Conservation (phyloP, 2,888 invertebrate genomes). For the Stegana nigrithorax region DNA sequence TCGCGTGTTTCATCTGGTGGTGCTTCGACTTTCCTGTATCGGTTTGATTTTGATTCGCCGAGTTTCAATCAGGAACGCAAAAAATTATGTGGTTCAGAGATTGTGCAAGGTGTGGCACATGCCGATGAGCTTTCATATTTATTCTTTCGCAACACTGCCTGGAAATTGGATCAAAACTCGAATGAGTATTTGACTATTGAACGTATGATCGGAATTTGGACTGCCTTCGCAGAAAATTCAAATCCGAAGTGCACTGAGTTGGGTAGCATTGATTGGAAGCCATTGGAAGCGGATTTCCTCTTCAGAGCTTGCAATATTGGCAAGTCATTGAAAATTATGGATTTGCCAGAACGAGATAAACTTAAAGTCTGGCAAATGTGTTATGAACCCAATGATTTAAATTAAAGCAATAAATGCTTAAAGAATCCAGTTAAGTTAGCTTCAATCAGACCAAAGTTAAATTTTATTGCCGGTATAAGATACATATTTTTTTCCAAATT, state of each 20-base stretch:
- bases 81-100: conserved; percentile 52
- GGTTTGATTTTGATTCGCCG: conserved; percentile 66
- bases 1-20: conserved; percentile 50
- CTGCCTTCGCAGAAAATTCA: conserved; percentile 58
- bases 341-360: conserved; percentile 51
- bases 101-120: conserved; percentile 60
- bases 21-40: conserved; percentile 62
- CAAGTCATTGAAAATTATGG: conserved; percentile 41
- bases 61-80: conserved; percentile 57
- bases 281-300: conserved; percentile 39
- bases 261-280: conserved; percentile 44
- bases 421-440: too few species aligned
- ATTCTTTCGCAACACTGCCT: conserved; percentile 48
- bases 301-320: conserved; percentile 58
- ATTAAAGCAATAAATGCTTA: too few species aligned
- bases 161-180: conserved; percentile 37
- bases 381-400: neutral
- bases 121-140: conserved; percentile 65
- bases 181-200: conserved; percentile 56
- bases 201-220: conserved; percentile 57
- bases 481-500: too few species aligned
- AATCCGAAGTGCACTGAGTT: conserved; percentile 57
- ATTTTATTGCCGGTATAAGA: too few species aligned
- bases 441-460: too few species aligned
- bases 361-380: conserved; percentile 55